These are phyloP conservation scores for Tetheella fluctuosa DNA, from an alignment of 2,888 invertebrate species.

Conservation along the genomic window DNA sequence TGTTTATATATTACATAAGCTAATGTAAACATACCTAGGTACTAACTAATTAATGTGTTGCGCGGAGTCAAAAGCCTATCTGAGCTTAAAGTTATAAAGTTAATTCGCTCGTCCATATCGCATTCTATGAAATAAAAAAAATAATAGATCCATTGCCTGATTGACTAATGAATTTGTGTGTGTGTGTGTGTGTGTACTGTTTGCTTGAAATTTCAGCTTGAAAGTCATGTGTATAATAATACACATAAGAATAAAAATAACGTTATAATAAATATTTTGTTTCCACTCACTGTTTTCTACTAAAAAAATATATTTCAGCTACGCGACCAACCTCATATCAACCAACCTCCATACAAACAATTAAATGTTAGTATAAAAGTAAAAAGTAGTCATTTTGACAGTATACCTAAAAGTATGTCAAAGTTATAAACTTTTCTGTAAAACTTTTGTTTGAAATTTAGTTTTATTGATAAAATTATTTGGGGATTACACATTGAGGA, in stretches of 20 bases:
- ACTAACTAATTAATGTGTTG: too few relatives aligned
- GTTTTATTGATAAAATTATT: conserved; percentile 24
- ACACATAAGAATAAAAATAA: too few relatives aligned
- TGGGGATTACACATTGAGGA: neutral
- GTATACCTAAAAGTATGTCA: conserved; percentile 25
- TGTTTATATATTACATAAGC: too few relatives aligned
- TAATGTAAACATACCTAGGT: too few relatives aligned
- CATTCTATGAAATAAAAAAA: too few relatives aligned
- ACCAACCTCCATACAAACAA: conserved; percentile 20
- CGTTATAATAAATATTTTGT: too few relatives aligned
- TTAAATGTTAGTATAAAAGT: conserved; percentile 36
- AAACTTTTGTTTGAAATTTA: conserved; percentile 45
- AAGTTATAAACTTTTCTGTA: conserved; percentile 38
- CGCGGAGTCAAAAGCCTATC: too few relatives aligned
- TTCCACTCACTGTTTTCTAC: too few relatives aligned
- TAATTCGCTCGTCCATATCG: too few relatives aligned
- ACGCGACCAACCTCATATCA: neutral
- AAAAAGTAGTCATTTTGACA: conserved; percentile 53
- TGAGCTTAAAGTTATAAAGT: conserved; percentile 3
- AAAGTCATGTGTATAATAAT: neutral
- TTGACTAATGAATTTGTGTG: conserved; percentile 19
- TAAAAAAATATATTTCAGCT: neutral
- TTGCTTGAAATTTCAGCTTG: conserved; percentile 21
- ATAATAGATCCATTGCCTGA: conserved; percentile 19
- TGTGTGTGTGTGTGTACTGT: conserved; percentile 31